phyloP scores from a whole-genome alignment of 2,888 invertebrate genomes.

The Cloeon dipterum region DNA sequence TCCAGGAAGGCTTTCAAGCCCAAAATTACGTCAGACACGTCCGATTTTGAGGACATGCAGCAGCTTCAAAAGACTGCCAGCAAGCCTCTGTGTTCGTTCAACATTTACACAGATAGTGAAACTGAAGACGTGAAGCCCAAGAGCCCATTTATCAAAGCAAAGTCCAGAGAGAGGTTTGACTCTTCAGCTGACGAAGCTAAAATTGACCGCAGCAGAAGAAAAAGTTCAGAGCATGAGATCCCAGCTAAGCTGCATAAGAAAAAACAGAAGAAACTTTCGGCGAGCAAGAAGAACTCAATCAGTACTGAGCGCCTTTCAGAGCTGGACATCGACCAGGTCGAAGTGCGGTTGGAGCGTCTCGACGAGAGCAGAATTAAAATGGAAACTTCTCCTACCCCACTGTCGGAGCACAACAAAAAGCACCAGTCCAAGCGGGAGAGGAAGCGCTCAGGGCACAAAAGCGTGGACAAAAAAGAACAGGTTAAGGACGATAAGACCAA shows the following conservation, averaged over 20 bases:
- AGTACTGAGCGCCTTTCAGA: slow-evolving; percentile 30
- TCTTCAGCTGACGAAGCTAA: background rate
- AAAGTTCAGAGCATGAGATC: slow-evolving; percentile 39
- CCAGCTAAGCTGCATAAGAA: slow-evolving; percentile 22
- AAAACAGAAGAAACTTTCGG: slow-evolving; percentile 53
- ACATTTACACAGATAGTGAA: slow-evolving; percentile 5
- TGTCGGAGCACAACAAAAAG: slow-evolving; percentile 12
- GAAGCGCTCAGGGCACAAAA: slow-evolving; percentile 13
- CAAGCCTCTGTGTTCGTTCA: slow-evolving; percentile 1
- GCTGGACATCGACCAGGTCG: background rate
- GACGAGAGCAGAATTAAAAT: slow-evolving; percentile 15
- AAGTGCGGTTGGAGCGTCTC: slow-evolving; percentile 11
- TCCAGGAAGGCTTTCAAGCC: slow-evolving; percentile 40
- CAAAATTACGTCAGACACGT: slow-evolving; percentile 51
- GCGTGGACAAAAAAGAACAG: slow-evolving; percentile 15
- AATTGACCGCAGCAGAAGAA: too few species aligned
- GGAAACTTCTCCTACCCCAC: too few species aligned
- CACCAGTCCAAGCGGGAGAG: slow-evolving; percentile 20
- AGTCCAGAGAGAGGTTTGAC: slow-evolving; percentile 1
- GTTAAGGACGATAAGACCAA: slow-evolving; percentile 16
- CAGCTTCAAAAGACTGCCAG: background rate
- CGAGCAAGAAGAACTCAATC: slow-evolving; percentile 32
- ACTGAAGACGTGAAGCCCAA: background rate
- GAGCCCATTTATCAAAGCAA: background rate
- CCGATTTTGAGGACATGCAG: background rate